These are phyloP conservation scores for Perdita meconis DNA, from an alignment of 2,888 invertebrate species.

Conservation along the genomic window DNA sequence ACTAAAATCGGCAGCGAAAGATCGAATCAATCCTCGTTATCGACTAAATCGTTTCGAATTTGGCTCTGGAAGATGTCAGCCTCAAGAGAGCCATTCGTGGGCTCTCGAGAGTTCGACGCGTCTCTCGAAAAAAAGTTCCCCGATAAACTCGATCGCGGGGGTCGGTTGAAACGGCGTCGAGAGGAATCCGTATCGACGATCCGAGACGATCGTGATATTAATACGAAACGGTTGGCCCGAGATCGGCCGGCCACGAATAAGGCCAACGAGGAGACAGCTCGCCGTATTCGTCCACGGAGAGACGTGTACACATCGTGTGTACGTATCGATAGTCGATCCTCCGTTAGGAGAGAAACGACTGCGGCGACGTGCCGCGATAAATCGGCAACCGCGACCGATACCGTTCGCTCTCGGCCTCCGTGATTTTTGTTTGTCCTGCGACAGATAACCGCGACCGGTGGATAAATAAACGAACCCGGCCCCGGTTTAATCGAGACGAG, in stretches of 20 bases:
- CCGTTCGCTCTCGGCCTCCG: neutral
- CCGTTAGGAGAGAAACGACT: slow-evolving; percentile 11
- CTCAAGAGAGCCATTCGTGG: neutral
- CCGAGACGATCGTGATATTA: slow-evolving; percentile 8
- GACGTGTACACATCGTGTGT: slow-evolving; percentile 1
- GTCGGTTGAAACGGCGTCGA: neutral
- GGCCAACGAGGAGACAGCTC: slow-evolving; percentile 34
- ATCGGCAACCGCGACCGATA: slow-evolving; percentile 20
- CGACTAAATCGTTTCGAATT: neutral
- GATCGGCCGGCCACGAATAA: slow-evolving; percentile 25
- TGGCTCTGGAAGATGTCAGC: neutral
- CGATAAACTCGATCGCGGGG: slow-evolving; percentile 6
- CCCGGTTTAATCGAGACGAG: slow-evolving; percentile 23
- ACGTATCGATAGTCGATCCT: slow-evolving; percentile 18
- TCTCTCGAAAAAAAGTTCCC: neutral
- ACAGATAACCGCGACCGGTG: slow-evolving; percentile 21
- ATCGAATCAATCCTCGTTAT: neutral
- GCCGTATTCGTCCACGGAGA: slow-evolving; percentile 31
- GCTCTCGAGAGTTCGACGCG: neutral
- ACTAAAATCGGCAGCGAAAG: neutral
- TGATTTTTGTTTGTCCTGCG: slow-evolving; percentile 7
- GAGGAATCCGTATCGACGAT: neutral
- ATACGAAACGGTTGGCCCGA: slow-evolving; percentile 5
- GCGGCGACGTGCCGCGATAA: slow-evolving; percentile 13
- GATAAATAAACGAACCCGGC: slow-evolving; percentile 32